phyloP scores from a whole-genome alignment of 1,140 invertebrate genomes.

The Diachasma alloeum region DNA sequence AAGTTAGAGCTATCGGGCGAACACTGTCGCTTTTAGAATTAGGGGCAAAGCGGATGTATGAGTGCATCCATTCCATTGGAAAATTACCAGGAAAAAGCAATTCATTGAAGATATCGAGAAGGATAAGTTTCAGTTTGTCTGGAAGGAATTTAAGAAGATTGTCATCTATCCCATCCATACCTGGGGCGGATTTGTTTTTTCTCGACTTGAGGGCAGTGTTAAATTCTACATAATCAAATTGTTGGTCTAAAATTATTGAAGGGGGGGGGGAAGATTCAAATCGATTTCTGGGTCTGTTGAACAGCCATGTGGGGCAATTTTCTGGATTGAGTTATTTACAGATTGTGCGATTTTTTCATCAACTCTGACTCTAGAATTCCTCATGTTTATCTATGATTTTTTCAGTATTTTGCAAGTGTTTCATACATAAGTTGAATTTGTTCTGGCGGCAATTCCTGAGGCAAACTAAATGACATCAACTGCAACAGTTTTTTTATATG shows the following conservation, averaged over 20 bases:
- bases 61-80: constrained; percentile 1
- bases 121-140: constrained; percentile 15
- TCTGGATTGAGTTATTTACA: neutral
- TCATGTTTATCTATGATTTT: constrained; percentile 17
- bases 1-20: constrained; percentile 11
- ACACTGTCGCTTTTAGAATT: neutral
- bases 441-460: neutral
- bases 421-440: constrained; percentile 10
- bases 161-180: constrained; percentile 19
- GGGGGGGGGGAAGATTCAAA: neutral
- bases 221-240: constrained; percentile 20
- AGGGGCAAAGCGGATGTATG: constrained; percentile 12
- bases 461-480: constrained; percentile 13
- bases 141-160: constrained; percentile 13
- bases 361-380: neutral
- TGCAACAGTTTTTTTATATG: neutral
- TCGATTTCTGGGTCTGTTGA: neutral
- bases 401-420: constrained; percentile 30
- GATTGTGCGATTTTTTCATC: neutral
- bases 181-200: neutral
- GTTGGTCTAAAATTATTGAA: neutral
- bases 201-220: neutral
- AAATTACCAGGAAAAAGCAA: constrained; percentile 24
- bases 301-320: neutral
- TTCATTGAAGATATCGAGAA: constrained; percentile 23